Evolutionary conservation across 2,113 vertebrate genomes (phyloP), one percentile per base, ranked within the genome.

Genomic region (Chelonoidis abingdonii): DNA sequence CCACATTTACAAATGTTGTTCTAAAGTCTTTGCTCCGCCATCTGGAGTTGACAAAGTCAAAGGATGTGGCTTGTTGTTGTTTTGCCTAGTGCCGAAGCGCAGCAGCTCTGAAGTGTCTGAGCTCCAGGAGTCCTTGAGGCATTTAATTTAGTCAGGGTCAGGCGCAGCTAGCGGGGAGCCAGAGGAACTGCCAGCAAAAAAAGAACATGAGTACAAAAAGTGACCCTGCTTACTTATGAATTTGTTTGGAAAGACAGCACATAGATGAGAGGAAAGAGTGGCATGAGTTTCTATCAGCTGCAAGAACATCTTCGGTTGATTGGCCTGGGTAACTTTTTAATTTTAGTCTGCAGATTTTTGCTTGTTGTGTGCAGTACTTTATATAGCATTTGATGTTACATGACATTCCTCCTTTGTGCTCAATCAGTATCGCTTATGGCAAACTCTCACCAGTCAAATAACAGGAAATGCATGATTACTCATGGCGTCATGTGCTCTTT

Each of bases 301-400:
- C 95, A 92, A 82, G 79, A 50, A 72, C 1, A 0, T 91, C 88
- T 95, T 82, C 89, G 79, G 14, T 65, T 89, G 91, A 87, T 90
- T 85, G 80, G 88, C 65, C 59, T 53, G 85, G 93, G 93, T 92
- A 93, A 89, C 44, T 88, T 90, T 50, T 91, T 93, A 89, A 93
- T 95, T 87, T 91, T 75, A 87, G 93, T 22, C 79, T 53, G 31
- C 35, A 35, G 82, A 3, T n/a, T 92, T 49, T 93, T 85, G 50
- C 87, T 47, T 89, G 96, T 83, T 62, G 84, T 53, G 1, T 78
- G 75, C 75, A 78, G 25, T 27, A 8, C 75, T 85, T 95, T 80
- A 9, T 81, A 65, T 57, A 47, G 84, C 35, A 65, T 57, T 6
- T 83, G 92, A 75, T 86, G 86, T 2, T 3, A 85, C n/a, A 12